phyloP scores from a whole-genome alignment of 2,888 invertebrate species.

The Branchipolynoe longqiensis region DNA sequence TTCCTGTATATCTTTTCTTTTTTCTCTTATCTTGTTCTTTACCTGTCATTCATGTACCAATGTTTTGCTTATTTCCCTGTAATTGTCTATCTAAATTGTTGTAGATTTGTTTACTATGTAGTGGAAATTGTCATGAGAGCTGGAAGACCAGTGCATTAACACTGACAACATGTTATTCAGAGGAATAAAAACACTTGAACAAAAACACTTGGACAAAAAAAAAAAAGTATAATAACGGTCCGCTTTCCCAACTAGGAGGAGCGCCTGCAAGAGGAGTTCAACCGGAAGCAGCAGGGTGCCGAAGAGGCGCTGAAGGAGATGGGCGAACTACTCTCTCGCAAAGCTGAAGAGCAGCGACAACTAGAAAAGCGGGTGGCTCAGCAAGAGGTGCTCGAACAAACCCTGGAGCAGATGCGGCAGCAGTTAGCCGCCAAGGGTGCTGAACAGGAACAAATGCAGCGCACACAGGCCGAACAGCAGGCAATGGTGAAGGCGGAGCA shows the following conservation, averaged over 20 bases:
- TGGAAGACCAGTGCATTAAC: too few species aligned
- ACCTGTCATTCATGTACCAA: too few species aligned
- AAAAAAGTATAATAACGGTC: too few species aligned
- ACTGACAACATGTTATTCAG: too few species aligned
- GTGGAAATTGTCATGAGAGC: too few species aligned
- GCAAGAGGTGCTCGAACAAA: constrained; percentile 13
- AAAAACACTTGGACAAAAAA: too few species aligned
- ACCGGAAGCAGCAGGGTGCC: not conserved
- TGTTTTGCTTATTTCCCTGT: too few species aligned
- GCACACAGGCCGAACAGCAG: not conserved
- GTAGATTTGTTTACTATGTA: too few species aligned
- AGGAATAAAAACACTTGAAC: too few species aligned
- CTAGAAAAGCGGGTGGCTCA: not conserved
- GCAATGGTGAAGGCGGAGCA: constrained; percentile 4
- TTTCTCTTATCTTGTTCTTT: too few species aligned
- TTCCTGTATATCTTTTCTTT: too few species aligned
- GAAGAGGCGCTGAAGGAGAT: not conserved
- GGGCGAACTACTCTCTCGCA: not conserved
- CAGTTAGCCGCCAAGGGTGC: constrained; percentile 3
- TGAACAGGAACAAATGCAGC: not conserved
- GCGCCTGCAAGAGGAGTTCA: constrained; percentile 9
- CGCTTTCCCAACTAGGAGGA: not conserved
- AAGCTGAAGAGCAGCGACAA: constrained; percentile 3
- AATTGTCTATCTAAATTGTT: too few species aligned
- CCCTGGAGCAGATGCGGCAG: constrained; percentile 1